A percentile compares a stretch with the other conserved stretches of the same genome.
These are phyloP conservation scores for Helleia helle DNA, from an alignment of 2,888 invertebrate genomes.

Conservation along the genomic window DNA sequence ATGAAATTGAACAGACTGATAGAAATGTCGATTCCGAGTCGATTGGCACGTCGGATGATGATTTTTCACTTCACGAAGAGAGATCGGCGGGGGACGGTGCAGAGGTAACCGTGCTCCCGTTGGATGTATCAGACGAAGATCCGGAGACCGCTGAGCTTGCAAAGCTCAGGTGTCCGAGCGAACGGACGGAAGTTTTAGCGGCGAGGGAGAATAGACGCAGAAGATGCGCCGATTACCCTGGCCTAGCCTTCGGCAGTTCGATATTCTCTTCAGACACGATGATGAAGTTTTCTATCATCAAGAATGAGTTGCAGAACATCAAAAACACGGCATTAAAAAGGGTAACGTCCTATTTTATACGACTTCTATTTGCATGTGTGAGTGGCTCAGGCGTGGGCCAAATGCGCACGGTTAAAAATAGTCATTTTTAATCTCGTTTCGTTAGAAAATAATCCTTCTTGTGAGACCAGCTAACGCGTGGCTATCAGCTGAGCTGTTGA, in stretches of 20 bases:
- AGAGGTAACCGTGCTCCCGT: constrained; percentile 42
- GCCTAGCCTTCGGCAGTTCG: constrained; percentile 91
- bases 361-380: constrained; percentile 42
- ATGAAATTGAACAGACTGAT: constrained; percentile 52
- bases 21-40: constrained; percentile 44
- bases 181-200: constrained; percentile 90
- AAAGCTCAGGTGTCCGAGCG: constrained; percentile 89
- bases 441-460: constrained; percentile 40
- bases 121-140: constrained; percentile 77
- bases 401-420: constrained; percentile 49
- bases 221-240: constrained; percentile 93
- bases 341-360: constrained; percentile 82
- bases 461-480: constrained; percentile 43
- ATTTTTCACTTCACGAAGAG: constrained; percentile 58
- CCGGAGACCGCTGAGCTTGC: constrained; percentile 87
- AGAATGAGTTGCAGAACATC: constrained; percentile 97
- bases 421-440: constrained; percentile 61
- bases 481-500: constrained; percentile 68
- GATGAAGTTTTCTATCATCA: constrained; percentile 98
- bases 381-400: constrained; percentile 50
- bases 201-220: constrained; percentile 85
- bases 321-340: constrained; percentile 96
- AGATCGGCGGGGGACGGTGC: constrained; percentile 63
- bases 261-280: constrained; percentile 97
- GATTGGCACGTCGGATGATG: constrained; percentile 56